phyloP scores from a whole-genome alignment of 1,140 invertebrate genomes.

The Drosophila asahinai region DNA sequence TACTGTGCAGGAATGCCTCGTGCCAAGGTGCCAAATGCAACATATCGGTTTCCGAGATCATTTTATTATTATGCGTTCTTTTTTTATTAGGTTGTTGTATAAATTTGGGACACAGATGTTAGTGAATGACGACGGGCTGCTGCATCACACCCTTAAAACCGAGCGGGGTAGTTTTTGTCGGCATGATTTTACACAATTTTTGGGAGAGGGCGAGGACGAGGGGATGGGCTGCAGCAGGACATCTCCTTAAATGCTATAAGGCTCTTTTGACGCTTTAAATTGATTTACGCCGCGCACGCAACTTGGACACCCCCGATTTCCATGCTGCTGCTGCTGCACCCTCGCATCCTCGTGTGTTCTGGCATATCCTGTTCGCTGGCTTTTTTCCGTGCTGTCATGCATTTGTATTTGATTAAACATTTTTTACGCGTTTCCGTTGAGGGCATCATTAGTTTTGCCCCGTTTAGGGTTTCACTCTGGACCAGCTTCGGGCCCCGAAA shows the following conservation, averaged over 20 bases:
- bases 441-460: constrained; percentile 68
- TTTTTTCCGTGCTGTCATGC: constrained; percentile 77
- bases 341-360: constrained; percentile 21
- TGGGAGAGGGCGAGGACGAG: constrained; percentile 27
- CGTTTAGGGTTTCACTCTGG: constrained; percentile 58
- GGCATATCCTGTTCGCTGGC: constrained; percentile 42
- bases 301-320: constrained; percentile 20
- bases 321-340: constrained; percentile 36
- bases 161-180: constrained; percentile 60
- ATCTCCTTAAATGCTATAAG: constrained; percentile 65
- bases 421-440: constrained; percentile 80
- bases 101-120: constrained; percentile 59
- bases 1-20: constrained; percentile 62
- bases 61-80: constrained; percentile 31
- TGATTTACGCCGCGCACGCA: constrained; percentile 78
- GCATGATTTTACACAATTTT: constrained; percentile 77
- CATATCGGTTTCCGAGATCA: constrained; percentile 66
- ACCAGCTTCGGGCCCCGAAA: constrained; percentile 38
- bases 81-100: constrained; percentile 36
- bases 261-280: constrained; percentile 80
- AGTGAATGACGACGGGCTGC: constrained; percentile 49
- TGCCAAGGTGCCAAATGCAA: constrained; percentile 77
- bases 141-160: constrained; percentile 36
- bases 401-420: constrained; percentile 81
- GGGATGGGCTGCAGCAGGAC: constrained; percentile 60